A percentile compares a stretch with the other conserved stretches of the same genome.
phyloP scores from a whole-genome alignment of 2,797 vertebrate genomes.

The Sarcophilus harrisii region DNA sequence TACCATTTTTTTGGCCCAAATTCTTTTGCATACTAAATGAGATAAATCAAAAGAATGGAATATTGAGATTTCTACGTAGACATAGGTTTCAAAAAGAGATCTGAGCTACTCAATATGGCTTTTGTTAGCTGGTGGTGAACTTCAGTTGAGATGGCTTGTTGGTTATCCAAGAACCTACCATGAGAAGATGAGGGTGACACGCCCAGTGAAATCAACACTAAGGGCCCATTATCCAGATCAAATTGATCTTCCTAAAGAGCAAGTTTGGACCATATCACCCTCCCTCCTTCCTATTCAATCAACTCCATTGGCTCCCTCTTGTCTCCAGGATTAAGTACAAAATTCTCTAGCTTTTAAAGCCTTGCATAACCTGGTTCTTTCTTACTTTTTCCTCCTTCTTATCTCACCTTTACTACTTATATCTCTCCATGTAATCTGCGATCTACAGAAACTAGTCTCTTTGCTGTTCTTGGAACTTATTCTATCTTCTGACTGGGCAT shows the following conservation, averaged over 20 bases:
- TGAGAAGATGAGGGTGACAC: background rate
- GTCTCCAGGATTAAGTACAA: background rate
- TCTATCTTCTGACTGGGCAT: background rate
- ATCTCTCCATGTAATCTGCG: background rate
- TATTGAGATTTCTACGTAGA: background rate
- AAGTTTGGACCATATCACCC: background rate
- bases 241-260: background rate
- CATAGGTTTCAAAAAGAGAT: background rate
- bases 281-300: background rate
- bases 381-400: background rate
- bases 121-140: background rate
- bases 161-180: background rate
- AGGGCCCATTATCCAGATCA: background rate
- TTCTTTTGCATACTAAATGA: background rate
- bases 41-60: background rate
- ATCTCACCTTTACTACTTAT: background rate
- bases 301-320: background rate
- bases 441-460: background rate
- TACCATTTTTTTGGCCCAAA: background rate
- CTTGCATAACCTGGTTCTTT: background rate
- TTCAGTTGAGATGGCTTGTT: background rate
- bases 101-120: background rate
- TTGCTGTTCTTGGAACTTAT: background rate
- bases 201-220: background rate
- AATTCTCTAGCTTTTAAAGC: background rate